These are phyloP conservation scores for Catharus ustulatus DNA, from an alignment of 2,797 vertebrate genomes.

Conservation along the genomic window DNA sequence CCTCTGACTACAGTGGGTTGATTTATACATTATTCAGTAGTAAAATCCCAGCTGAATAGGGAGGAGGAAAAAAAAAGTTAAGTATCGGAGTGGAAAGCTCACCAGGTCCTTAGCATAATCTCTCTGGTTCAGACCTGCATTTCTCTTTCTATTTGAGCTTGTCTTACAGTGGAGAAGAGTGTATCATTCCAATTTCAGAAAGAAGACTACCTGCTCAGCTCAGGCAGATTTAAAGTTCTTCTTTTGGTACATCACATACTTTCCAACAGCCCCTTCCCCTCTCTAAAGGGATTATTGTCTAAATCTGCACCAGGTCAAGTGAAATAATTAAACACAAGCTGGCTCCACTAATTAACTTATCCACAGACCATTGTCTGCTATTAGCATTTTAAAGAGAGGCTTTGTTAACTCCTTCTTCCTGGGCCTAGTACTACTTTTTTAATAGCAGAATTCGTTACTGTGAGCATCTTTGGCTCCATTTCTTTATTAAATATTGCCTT, in stretches of 20 bases:
- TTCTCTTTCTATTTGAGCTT: constrained; percentile 62
- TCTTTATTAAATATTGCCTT: background rate
- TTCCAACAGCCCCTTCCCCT: constrained; percentile 47
- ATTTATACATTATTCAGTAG: constrained; percentile 72
- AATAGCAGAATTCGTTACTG: background rate
- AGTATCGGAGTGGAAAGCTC: constrained; percentile 63
- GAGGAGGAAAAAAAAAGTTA: background rate
- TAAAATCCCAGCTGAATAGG: constrained; percentile 64
- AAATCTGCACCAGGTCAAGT: constrained; percentile 70
- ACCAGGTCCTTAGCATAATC: constrained; percentile 70
- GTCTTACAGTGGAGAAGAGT: constrained; percentile 43
- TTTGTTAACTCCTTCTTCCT: constrained; percentile 56
- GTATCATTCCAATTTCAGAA: constrained; percentile 53
- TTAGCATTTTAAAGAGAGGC: constrained; percentile 63
- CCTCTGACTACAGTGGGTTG: constrained; percentile 62
- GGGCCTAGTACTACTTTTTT: background rate
- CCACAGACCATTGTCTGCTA: constrained; percentile 70
- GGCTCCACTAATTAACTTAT: constrained; percentile 74
- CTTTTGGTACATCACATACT: constrained; percentile 48
- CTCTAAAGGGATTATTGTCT: constrained; percentile 69
- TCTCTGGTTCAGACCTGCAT: constrained; percentile 58
- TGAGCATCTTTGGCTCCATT: background rate
- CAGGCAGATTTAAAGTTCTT: constrained; percentile 61
- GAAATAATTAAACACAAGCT: constrained; percentile 75
- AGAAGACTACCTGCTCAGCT: constrained; percentile 53